Evolutionary conservation across 1,140 invertebrate species (phyloP).

Genomic region (Lysiphlebus fabarum): DNA sequence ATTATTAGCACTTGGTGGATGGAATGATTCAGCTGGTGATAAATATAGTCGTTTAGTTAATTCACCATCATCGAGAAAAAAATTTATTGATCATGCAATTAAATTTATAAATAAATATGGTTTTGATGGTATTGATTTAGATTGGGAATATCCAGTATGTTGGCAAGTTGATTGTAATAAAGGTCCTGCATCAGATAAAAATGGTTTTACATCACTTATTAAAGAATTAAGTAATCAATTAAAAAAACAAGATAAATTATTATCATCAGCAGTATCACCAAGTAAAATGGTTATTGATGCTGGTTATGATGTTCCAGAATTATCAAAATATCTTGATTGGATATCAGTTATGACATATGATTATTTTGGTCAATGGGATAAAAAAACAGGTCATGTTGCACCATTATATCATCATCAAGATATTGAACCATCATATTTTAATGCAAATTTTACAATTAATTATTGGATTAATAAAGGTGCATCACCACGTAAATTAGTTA

Average conservation of each 20-base stretch:
- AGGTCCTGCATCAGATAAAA: conserved; percentile 78
- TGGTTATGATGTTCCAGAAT: conserved; percentile 74
- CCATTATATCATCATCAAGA: conserved; percentile 77
- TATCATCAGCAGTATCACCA: conserved; percentile 82
- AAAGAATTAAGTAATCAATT: conserved; percentile 73
- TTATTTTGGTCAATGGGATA: conserved; percentile 82
- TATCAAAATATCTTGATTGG: conserved; percentile 79
- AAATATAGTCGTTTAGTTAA: conserved; percentile 83
- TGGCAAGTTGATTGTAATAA: conserved; percentile 84
- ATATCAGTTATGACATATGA: conserved; percentile 84
- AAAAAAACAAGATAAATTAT: conserved; percentile 66
- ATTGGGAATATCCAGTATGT: conserved; percentile 91
- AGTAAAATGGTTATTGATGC: conserved; percentile 84
- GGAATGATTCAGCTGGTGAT: conserved; percentile 84
- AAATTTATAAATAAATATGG: conserved; percentile 76
- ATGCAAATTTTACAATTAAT: conserved; percentile 78
- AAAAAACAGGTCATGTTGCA: conserved; percentile 78
- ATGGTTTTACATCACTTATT: conserved; percentile 70
- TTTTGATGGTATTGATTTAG: conserved; percentile 85
- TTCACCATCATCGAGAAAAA: conserved; percentile 64
- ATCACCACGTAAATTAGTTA: conserved; percentile 73
- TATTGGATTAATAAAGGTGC: conserved; percentile 86
- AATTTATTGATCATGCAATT: conserved; percentile 72
- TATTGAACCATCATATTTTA: conserved; percentile 48
- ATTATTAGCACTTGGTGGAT: conserved; percentile 79